Percentiles rank a stretch among this genome's conserved stretches.
Conservation (phyloP, 2,113 vertebrate species). For the Hydrochoerus hydrochaeris region DNA sequence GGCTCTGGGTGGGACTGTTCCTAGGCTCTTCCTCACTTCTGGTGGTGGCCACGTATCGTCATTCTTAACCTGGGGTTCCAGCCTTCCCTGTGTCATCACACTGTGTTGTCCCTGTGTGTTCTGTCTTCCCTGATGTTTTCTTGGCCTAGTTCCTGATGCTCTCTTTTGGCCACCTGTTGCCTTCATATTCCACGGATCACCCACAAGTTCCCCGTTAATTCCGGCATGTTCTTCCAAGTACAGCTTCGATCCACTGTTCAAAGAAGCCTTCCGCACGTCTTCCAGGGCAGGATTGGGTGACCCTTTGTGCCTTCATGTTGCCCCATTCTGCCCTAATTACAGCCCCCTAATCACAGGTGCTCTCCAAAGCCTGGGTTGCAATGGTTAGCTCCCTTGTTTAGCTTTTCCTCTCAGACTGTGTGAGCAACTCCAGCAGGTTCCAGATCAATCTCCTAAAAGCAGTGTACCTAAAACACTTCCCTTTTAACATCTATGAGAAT, state of each 20-base stretch:
- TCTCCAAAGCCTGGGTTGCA: background rate
- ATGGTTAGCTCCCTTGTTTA: conserved; percentile 34
- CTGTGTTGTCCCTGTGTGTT: background rate
- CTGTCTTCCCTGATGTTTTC: background rate
- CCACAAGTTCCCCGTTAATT: background rate
- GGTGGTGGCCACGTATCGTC: no score
- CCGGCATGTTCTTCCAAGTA: background rate
- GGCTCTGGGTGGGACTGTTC: background rate
- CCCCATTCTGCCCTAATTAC: background rate
- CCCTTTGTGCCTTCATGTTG: background rate
- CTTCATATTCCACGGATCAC: background rate
- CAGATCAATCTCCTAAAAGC: background rate
- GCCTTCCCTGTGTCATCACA: background rate
- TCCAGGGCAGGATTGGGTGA: background rate
- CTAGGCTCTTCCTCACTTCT: background rate
- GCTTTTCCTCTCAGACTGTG: background rate
- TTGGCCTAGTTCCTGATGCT: background rate
- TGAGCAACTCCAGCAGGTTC: background rate
- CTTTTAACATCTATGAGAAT: background rate
- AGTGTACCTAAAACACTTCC: background rate
- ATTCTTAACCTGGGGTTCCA: background rate
- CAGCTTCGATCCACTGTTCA: background rate
- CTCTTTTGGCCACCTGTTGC: background rate
- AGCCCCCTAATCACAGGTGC: background rate
- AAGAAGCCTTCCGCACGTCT: background rate